phyloP scores from a whole-genome alignment of 1,140 invertebrate genomes.

The Drosophila pachea region DNA sequence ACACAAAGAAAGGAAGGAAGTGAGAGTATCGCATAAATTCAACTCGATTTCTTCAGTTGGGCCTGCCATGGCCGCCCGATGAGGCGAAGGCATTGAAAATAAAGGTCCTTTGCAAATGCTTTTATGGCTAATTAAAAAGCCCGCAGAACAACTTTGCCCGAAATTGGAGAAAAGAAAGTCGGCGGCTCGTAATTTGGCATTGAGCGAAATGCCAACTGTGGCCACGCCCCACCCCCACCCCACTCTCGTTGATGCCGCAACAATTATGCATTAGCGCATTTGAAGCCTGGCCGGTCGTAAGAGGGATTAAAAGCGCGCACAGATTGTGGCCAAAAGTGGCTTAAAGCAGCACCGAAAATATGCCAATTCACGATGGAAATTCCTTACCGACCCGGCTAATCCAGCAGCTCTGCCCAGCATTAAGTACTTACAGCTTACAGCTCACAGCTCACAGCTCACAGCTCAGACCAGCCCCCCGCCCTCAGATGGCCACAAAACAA shows the following conservation, averaged over 20 bases:
- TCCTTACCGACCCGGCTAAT: neutral
- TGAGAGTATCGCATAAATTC: too few species aligned
- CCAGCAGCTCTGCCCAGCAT: slow-evolving; percentile 3
- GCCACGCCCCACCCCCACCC: neutral
- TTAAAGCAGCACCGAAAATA: slow-evolving; percentile 6
- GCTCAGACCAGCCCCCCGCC: too few species aligned
- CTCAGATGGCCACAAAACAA: too few species aligned
- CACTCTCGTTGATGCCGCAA: slow-evolving; percentile 22
- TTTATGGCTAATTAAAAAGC: slow-evolving; percentile 63
- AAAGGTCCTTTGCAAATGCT: slow-evolving; percentile 36
- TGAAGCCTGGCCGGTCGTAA: slow-evolving; percentile 9
- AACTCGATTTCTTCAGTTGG: too few species aligned
- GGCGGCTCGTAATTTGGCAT: slow-evolving; percentile 19
- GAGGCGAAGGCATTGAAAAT: too few species aligned
- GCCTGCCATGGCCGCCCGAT: too few species aligned
- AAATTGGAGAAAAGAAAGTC: neutral
- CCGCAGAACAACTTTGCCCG: slow-evolving; percentile 13
- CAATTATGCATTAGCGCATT: slow-evolving; percentile 41
- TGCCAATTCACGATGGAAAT: neutral
- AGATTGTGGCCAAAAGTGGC: slow-evolving; percentile 9
- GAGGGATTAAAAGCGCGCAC: slow-evolving; percentile 18
- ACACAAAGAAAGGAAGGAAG: too few species aligned
- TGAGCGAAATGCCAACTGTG: slow-evolving; percentile 1
- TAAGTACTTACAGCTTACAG: neutral
- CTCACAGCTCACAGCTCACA: neutral